Evolutionary conservation across 1,140 invertebrate genomes (phyloP).

Genomic region (Vollenhovia emeryi): DNA sequence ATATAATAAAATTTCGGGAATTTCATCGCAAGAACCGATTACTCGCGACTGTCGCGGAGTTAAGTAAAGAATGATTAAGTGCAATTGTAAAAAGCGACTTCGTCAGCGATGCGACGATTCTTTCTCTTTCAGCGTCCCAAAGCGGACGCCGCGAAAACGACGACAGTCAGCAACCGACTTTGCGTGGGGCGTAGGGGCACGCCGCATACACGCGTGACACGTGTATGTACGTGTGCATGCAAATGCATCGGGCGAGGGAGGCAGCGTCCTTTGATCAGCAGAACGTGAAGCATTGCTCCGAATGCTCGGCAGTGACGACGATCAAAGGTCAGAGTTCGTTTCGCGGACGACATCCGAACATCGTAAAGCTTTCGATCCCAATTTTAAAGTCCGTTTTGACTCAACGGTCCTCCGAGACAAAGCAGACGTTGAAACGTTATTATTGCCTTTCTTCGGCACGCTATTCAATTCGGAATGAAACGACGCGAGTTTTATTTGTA

Average conservation of each 20-base stretch:
- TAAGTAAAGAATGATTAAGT: not conserved
- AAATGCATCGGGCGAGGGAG: slow-evolving; percentile 13
- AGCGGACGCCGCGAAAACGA: not conserved
- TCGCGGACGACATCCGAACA: not conserved
- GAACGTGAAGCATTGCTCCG: slow-evolving; percentile 65
- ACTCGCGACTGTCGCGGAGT: not conserved
- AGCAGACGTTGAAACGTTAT: not conserved
- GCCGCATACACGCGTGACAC: slow-evolving; percentile 25
- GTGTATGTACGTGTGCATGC: slow-evolving; percentile 39
- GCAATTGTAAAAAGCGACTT: not conserved
- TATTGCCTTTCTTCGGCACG: not conserved
- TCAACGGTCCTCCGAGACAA: not conserved
- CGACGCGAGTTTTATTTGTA: not conserved
- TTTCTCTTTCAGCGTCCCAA: not conserved
- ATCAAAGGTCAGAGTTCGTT: slow-evolving; percentile 64
- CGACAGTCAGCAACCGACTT: slow-evolving; percentile 9
- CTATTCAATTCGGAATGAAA: not conserved
- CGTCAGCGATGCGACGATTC: not conserved
- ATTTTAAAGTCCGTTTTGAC: slow-evolving; percentile 30
- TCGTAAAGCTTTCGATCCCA: slow-evolving; percentile 5
- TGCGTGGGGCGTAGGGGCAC: not conserved
- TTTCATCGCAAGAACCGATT: not conserved
- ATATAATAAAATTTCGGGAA: not conserved
- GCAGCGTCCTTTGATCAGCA: slow-evolving; percentile 61
- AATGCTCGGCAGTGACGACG: slow-evolving; percentile 32